Conservation (phyloP, 2,113 vertebrate species). For the Eclectus roratus region DNA sequence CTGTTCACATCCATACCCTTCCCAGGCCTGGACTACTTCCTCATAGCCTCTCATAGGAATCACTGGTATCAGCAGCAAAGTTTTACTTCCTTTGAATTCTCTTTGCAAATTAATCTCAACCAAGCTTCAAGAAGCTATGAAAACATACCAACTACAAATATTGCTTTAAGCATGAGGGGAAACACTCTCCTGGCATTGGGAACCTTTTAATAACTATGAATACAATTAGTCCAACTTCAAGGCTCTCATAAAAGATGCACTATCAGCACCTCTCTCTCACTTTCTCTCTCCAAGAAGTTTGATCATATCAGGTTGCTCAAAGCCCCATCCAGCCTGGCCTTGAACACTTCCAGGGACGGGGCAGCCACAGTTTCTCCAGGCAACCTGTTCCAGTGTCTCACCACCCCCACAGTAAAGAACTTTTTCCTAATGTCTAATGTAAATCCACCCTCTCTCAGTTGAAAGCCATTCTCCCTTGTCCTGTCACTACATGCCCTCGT, state of each 20-base stretch:
- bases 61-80: not conserved
- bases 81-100: not conserved
- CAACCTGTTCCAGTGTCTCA: not conserved
- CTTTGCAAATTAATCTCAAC: not conserved
- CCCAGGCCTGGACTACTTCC: not conserved
- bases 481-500: not conserved
- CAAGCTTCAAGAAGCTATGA: not conserved
- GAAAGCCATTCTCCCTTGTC: not conserved
- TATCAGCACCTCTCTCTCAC: not conserved
- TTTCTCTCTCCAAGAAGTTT: not conserved
- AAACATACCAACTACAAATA: not conserved
- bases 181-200: not conserved
- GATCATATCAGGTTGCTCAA: not conserved
- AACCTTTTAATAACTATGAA: not conserved
- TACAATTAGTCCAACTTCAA: not conserved
- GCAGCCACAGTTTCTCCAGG: not conserved
- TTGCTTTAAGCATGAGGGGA: not conserved
- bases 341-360: not conserved
- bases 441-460: not conserved
- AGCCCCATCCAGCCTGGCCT: not conserved
- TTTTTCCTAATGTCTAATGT: not conserved
- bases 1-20: not conserved
- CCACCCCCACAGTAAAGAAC: not conserved
- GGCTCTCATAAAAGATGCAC: not conserved
- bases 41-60: not conserved